phyloP scores from a whole-genome alignment of 2,888 invertebrate species.

The Drosophila dives region DNA sequence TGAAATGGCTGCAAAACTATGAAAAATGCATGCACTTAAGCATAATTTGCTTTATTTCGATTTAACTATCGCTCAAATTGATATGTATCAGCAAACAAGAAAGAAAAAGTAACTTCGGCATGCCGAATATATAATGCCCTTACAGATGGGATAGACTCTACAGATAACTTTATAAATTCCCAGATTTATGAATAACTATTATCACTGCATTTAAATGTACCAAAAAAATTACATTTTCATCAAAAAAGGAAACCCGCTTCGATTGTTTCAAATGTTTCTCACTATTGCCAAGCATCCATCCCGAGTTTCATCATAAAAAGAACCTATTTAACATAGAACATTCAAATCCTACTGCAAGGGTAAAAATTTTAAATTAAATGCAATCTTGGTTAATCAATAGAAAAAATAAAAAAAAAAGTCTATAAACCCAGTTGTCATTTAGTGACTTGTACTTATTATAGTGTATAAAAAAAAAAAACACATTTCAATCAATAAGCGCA shows the following conservation, averaged over 20 bases:
- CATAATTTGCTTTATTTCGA: constrained; percentile 48
- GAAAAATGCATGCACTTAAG: constrained; percentile 51
- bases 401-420: not conserved
- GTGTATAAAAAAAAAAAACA: not conserved
- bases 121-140: constrained; percentile 17
- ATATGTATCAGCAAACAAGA: constrained; percentile 6
- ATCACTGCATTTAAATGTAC: no score
- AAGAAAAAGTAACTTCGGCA: constrained; percentile 6
- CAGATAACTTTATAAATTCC: not conserved
- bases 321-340: not conserved
- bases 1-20: constrained; percentile 30
- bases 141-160: constrained; percentile 11
- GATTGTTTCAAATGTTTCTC: not conserved
- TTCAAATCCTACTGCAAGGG: constrained; percentile 8
- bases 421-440: constrained; percentile 16
- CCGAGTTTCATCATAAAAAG: not conserved
- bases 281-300: not conserved
- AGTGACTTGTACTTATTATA: constrained; percentile 19
- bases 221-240: not conserved
- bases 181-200: not conserved
- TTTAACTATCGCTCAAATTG: constrained; percentile 28
- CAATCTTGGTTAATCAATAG: constrained; percentile 15
- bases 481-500: constrained; percentile 31
- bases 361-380: not conserved
- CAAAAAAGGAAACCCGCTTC: not conserved